These are phyloP conservation scores for Iguana delicatissima DNA, from an alignment of 2,797 vertebrate species.

Conservation along the genomic window DNA sequence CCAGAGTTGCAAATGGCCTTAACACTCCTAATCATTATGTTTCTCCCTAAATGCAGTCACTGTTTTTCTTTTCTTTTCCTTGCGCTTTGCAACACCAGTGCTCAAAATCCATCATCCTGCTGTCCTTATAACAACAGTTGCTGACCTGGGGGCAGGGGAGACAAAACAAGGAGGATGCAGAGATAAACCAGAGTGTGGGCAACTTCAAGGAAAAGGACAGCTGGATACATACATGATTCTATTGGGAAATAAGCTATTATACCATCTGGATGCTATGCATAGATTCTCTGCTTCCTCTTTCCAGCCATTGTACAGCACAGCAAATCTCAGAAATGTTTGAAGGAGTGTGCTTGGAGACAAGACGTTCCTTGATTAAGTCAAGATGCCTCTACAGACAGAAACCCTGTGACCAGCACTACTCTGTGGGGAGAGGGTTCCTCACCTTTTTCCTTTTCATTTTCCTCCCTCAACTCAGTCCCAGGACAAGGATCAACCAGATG, in stretches of 20 bases:
- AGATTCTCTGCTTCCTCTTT: neutral
- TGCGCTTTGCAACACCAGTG: neutral
- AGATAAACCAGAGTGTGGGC: neutral
- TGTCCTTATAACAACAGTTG: neutral
- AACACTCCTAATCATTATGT: conserved; percentile 1
- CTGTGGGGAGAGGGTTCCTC: neutral
- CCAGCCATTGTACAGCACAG: neutral
- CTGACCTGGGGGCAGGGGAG: neutral
- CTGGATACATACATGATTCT: neutral
- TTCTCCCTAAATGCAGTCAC: neutral
- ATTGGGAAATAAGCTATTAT: neutral
- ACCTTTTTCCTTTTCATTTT: neutral
- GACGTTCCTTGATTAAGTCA: neutral
- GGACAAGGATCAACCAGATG: neutral
- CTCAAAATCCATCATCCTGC: neutral
- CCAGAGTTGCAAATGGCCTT: neutral
- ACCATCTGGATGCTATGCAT: neutral
- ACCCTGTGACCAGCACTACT: neutral
- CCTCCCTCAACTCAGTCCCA: neutral
- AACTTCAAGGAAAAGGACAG: neutral
- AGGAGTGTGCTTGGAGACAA: neutral
- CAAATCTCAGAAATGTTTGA: neutral
- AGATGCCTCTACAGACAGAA: neutral
- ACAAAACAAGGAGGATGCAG: neutral
- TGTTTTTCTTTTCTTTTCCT: neutral